Evolutionary conservation across 2,888 invertebrate species (phyloP), one percentile per base, ranked within the genome.

Genomic region (Orchesella flavescens): DNA sequence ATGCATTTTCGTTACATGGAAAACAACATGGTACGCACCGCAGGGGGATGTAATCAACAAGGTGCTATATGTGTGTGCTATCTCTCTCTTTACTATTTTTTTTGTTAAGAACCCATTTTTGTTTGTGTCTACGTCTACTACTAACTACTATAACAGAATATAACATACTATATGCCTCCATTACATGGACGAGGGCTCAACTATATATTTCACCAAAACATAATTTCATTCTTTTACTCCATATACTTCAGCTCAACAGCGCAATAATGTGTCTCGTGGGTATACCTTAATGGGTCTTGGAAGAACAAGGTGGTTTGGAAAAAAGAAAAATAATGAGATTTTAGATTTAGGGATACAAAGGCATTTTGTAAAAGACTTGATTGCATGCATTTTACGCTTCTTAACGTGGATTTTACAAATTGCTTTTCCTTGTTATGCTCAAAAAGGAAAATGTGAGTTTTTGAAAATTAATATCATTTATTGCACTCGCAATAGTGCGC

Each of bases 191-290:
- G 34, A n/a, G 17, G 59, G 53, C 53, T 53, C 17, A 61, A 65
- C 1, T 46, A 21, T 68, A 21, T 68, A 21, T 46, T 44, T 17
- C 44, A 23, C 34, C 65, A 43, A 65, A 65, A 23, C n/a, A 10
- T 12, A 59, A 19, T 17, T 19, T 4, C 17, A 59, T 24, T 69
- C 53, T 23, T 49, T 49, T 34, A 34, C 34, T 23, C 21, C 53
- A 53, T 23, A 69, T 21, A 69, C 49, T 69, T 49, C 46, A 7
- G 23, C 21, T 34, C 66, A 43, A n/a, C 66, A 23, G 49, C 23
- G 43, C 55, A 71, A 71, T 81, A 75, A 81, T 81, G 81, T 75
- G 68, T 81, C 81, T 81, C 81, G 43, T 61, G 81, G 81, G 81
- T 49, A 49, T 75, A 74, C 74, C 55, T 34, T 81, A 81, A 81